Evolutionary conservation across 2,113 vertebrate genomes (phyloP).

Genomic region (Channa argus): DNA sequence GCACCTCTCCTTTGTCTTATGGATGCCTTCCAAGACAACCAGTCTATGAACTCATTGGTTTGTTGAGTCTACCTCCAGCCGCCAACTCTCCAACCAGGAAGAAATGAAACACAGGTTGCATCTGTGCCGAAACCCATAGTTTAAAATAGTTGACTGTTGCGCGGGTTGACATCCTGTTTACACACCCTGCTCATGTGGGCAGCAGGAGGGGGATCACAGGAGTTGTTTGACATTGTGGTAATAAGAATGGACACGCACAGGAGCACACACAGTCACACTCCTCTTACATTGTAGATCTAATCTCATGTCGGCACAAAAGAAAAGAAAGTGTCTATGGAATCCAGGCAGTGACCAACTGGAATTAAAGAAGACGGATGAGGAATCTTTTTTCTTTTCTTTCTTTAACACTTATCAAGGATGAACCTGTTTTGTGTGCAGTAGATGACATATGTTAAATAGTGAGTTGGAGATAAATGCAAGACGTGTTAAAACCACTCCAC

Average conservation of each 20-base stretch:
- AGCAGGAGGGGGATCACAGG: slow-evolving; percentile 48
- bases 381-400: background rate
- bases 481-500: too few species aligned
- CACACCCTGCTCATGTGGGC: slow-evolving; percentile 68
- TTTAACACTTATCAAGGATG: background rate
- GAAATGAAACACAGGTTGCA: slow-evolving; percentile 62
- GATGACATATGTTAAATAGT: too few species aligned
- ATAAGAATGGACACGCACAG: slow-evolving; percentile 45
- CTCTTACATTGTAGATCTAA: background rate
- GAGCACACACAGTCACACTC: background rate
- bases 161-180: slow-evolving; percentile 80
- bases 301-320: background rate
- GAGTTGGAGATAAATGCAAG: too few species aligned
- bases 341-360: background rate
- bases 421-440: background rate
- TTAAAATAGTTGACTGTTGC: slow-evolving; percentile 76
- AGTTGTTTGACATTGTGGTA: slow-evolving; percentile 65
- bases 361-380: background rate
- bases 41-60: slow-evolving; percentile 67
- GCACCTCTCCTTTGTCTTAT: slow-evolving; percentile 60
- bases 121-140: slow-evolving; percentile 56
- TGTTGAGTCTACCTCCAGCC: slow-evolving; percentile 75
- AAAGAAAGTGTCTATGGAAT: background rate
- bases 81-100: slow-evolving; percentile 37
- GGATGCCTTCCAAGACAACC: slow-evolving; percentile 54